These are phyloP conservation scores for Podarcis raffonei DNA, from an alignment of 2,113 vertebrate species.

Conservation along the genomic window DNA sequence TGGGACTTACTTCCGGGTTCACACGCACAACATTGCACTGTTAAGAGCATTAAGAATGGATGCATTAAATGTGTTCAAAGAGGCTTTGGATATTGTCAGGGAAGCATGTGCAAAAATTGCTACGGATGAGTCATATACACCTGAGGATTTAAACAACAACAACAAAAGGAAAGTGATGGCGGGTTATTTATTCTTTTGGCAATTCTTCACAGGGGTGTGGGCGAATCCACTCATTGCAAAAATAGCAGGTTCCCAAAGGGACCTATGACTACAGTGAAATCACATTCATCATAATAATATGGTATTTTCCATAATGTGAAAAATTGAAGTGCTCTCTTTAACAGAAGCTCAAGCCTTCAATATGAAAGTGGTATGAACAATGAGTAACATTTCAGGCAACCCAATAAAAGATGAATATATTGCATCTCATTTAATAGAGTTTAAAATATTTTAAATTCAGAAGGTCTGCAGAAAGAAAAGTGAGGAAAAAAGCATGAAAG, in stretches of 20 bases:
- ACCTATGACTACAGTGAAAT: constrained; percentile 19
- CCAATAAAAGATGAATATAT: not conserved
- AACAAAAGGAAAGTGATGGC: constrained; percentile 29
- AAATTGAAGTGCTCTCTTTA: constrained; percentile 30
- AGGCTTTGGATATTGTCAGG: constrained; percentile 17
- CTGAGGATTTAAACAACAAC: constrained; percentile 55
- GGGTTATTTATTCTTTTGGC: constrained; percentile 59
- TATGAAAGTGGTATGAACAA: not conserved
- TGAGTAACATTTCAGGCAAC: not conserved
- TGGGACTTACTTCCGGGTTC: not conserved
- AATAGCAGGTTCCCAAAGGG: constrained; percentile 41
- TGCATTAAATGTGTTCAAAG: constrained; percentile 9
- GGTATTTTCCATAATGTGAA: constrained; percentile 26
- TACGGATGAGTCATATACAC: constrained; percentile 39
- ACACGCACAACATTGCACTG: not conserved
- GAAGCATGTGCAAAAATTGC: constrained; percentile 4
- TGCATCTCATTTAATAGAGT: not conserved
- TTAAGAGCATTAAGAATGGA: constrained; percentile 24
- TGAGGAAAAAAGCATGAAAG: not conserved
- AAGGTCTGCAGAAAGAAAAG: not conserved
- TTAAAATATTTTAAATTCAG: constrained; percentile 11
- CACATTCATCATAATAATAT: constrained; percentile 30
- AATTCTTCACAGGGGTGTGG: not conserved
- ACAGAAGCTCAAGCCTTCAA: not conserved
- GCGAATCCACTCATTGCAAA: constrained; percentile 44